Conservation (phyloP, 2,888 invertebrate species). For the Thera obeliscata region DNA sequence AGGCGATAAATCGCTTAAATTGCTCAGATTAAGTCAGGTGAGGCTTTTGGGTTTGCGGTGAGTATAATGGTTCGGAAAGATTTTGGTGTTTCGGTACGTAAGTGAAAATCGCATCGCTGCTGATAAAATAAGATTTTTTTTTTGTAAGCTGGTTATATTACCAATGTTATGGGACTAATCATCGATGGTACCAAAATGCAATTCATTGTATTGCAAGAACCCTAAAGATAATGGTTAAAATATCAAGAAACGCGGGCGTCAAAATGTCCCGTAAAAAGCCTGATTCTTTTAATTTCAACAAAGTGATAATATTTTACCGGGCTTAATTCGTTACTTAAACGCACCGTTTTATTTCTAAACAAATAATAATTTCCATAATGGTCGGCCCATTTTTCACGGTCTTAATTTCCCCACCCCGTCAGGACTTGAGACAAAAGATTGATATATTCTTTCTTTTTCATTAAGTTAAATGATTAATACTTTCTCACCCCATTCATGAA, state of each 20-base stretch:
- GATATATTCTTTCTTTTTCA: conserved; percentile 76
- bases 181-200: no score
- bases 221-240: background rate
- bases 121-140: background rate
- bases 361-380: conserved; percentile 78
- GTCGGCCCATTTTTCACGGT: conserved; percentile 69
- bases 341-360: conserved; percentile 65
- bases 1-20: conserved; percentile 51
- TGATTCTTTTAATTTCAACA: conserved; percentile 45
- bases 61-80: conserved; percentile 8
- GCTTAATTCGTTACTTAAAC: conserved; percentile 53
- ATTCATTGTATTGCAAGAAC: no score
- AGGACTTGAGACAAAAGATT: conserved; percentile 75
- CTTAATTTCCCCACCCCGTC: conserved; percentile 69
- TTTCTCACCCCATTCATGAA: conserved; percentile 51
- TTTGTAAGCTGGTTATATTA: no score
- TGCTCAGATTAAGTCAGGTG: conserved; percentile 29
- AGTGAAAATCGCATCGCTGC: background rate
- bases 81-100: background rate
- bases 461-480: conserved; percentile 76
- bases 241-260: background rate
- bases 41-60: conserved; percentile 20
- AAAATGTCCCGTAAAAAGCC: background rate
- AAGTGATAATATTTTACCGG: conserved; percentile 48
- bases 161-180: no score